Evolutionary conservation across 2,113 vertebrate species (phyloP), one percentile per base, ranked within the genome.

Genomic region (Cyprinus carpio): DNA sequence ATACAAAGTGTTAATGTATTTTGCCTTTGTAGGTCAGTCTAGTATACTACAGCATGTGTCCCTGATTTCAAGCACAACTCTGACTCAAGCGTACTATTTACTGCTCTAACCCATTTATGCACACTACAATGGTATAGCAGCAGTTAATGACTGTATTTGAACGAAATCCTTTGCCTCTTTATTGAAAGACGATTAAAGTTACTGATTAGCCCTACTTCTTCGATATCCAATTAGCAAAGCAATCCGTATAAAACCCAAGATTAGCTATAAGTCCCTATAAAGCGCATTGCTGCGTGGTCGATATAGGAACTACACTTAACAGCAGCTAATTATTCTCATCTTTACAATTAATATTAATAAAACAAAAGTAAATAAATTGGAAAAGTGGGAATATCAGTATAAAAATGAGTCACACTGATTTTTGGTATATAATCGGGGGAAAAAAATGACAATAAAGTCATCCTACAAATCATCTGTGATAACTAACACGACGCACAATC

Each of bases 141-240:
- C 92, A 93, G 90, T 90, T 91, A 85, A 92, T 89, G 4, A 43
- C 77, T 76, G 71, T 71, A 58, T 87, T 88, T 89, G 88, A 87
- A 92, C 60, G 81, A 87, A 87, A 40, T 89, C 86, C 60, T 29
- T 88, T 83, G 75, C 86, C 90, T 87, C 85, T 43, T 77, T 82
- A 71, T 71, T 88, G 51, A 90, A 93, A 93, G 89, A 88, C 87
- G 94, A 92, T 92, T 91, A 93, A 79, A 87, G 79, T 84, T 87
- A 89, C 88, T 89, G 93, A 96, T 95, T 92, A 95, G 93, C 91
- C 40, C 91, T 91, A 93, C 94, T 91, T 86, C 93, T 90, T 91
- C 81, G 40, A 80, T 83, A 95, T 95, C 93, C 92, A 91, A 93
- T 95, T 95, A 94, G 90, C 81, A 75, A 90, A 88, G 81, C 89